These are phyloP conservation scores for Anas platyrhynchos DNA, from an alignment of 2,113 vertebrate species.

Conservation along the genomic window DNA sequence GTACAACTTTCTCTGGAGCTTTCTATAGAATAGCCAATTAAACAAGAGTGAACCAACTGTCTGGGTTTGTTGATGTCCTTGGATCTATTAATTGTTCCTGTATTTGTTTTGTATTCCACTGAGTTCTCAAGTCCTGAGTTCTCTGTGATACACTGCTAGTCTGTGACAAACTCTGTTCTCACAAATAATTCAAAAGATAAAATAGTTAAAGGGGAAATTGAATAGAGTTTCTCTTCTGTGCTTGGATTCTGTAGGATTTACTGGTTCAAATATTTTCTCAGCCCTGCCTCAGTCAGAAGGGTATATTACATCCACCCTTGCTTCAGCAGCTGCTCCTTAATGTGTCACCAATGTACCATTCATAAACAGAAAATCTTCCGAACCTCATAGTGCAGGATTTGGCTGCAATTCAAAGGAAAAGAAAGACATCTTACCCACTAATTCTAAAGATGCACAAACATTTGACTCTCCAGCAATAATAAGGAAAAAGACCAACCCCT, in stretches of 20 bases:
- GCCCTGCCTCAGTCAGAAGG: constrained; percentile 10
- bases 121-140: neutral
- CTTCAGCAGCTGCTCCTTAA: constrained; percentile 40
- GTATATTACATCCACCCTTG: constrained; percentile 42
- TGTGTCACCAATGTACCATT: constrained; percentile 8
- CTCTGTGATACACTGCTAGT: neutral
- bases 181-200: constrained; percentile 42
- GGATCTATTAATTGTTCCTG: neutral
- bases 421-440: neutral
- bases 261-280: constrained; percentile 34
- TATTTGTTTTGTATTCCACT: neutral
- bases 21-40: neutral
- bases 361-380: constrained; percentile 37
- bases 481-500: neutral
- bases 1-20: neutral
- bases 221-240: constrained; percentile 10
- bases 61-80: neutral
- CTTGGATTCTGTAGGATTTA: constrained; percentile 46
- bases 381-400: neutral
- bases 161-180: neutral
- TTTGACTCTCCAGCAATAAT: neutral
- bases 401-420: constrained; percentile 3
- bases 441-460: neutral
- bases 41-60: neutral
- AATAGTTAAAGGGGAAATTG: constrained; percentile 42